Evolutionary conservation across 2,888 invertebrate species (phyloP).

Genomic region (Eilema sororculum): DNA sequence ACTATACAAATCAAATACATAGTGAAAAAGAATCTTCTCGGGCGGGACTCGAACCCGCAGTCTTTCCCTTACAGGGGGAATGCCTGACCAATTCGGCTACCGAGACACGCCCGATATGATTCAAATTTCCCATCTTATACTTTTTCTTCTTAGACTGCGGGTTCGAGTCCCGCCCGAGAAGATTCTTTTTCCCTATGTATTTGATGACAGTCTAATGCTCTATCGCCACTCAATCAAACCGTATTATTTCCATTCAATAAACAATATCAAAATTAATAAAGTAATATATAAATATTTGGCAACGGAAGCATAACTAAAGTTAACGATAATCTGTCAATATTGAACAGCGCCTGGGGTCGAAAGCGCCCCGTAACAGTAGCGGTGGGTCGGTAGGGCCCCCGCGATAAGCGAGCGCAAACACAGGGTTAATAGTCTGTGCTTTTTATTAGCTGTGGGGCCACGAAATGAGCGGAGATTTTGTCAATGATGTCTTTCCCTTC

Average conservation of each 20-base stretch:
- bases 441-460: constrained; percentile 45
- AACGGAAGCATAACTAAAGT: constrained; percentile 12
- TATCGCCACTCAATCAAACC: background rate
- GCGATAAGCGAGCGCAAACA: constrained; percentile 32
- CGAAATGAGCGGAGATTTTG: constrained; percentile 1
- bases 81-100: no score
- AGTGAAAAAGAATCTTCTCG: no score
- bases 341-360: constrained; percentile 14
- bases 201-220: no score
- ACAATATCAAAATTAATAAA: constrained; percentile 8
- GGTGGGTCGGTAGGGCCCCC: background rate
- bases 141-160: no score
- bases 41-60: no score
- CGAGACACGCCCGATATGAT: no score
- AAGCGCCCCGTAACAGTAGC: constrained; percentile 12
- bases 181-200: no score
- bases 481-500: no score
- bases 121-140: no score
- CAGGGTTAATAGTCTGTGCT: constrained; percentile 51
- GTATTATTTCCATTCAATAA: background rate
- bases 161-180: no score
- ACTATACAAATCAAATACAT: no score
- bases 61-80: no score
- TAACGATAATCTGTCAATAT: constrained; percentile 17
- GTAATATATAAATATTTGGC: constrained; percentile 10